These are phyloP conservation scores for Nerophis lumbriciformis DNA, from an alignment of 2,113 vertebrate species.

Conservation along the genomic window DNA sequence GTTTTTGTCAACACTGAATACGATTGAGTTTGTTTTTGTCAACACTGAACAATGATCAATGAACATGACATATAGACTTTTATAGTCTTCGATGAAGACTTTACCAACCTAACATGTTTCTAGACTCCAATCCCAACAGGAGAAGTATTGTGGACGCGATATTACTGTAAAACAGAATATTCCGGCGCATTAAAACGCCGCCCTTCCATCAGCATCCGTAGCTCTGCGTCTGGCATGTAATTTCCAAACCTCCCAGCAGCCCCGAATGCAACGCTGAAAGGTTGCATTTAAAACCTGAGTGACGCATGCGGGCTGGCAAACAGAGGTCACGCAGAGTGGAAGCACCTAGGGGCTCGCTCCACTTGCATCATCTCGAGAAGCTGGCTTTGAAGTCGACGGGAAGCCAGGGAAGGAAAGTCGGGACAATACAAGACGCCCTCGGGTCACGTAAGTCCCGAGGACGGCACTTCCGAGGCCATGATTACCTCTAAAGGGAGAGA, in stretches of 20 bases:
- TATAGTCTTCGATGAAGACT: too few species aligned
- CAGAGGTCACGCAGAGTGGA: constrained; percentile 6
- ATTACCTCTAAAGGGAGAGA: constrained; percentile 42
- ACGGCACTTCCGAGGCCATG: constrained; percentile 39
- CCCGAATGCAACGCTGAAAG: constrained; percentile 9
- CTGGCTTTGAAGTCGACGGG: constrained; percentile 6
- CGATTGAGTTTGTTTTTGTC: too few species aligned
- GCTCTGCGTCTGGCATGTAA: neutral
- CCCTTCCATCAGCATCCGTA: neutral
- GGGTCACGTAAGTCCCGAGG: constrained; percentile 49
- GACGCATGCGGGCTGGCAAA: constrained; percentile 14
- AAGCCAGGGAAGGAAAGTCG: constrained; percentile 6
- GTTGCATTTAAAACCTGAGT: constrained; percentile 7
- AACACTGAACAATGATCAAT: too few species aligned
- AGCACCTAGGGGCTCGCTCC: neutral
- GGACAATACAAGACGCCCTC: constrained; percentile 16
- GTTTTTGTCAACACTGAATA: too few species aligned
- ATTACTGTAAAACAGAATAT: neutral
- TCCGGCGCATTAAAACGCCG: neutral
- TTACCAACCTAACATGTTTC: too few species aligned
- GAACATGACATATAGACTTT: too few species aligned
- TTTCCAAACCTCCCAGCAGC: constrained; percentile 5
- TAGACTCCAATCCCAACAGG: neutral
- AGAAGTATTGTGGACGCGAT: neutral
- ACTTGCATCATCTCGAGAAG: neutral